Percentiles rank a stretch among this genome's conserved stretches.
These are phyloP conservation scores for Rhinolophus sinicus DNA, from an alignment of 2,113 vertebrate species.

Conservation along the genomic window DNA sequence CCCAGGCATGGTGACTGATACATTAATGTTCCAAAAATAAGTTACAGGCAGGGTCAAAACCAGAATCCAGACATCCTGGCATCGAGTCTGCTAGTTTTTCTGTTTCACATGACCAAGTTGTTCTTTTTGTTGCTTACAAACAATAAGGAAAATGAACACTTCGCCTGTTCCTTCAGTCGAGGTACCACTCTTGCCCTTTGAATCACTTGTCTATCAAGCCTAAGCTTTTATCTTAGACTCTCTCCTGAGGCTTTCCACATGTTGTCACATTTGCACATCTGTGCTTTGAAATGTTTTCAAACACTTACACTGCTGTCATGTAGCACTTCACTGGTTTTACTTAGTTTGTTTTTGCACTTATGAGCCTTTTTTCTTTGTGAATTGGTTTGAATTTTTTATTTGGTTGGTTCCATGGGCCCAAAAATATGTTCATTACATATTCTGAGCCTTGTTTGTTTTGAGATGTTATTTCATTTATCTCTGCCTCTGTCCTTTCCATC, in stretches of 20 bases:
- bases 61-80: neutral
- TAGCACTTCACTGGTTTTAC: conserved; percentile 30
- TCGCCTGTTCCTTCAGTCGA: neutral
- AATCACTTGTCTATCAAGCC: neutral
- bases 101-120: neutral
- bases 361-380: conserved; percentile 39
- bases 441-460: conserved; percentile 29
- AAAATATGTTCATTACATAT: conserved; percentile 36
- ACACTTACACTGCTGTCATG: neutral
- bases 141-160: neutral
- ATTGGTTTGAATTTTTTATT: conserved; percentile 36
- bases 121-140: neutral
- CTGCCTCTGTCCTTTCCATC: conserved; percentile 18
- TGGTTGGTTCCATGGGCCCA: neutral
- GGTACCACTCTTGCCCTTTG: neutral
- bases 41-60: neutral
- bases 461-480: conserved; percentile 31
- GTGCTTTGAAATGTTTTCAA: conserved; percentile 50
- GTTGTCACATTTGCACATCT: conserved; percentile 17
- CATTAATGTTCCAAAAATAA: neutral
- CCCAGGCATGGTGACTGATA: neutral
- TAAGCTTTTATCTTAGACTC: conserved; percentile 28
- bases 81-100: neutral
- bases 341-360: conserved; percentile 26
- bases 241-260: conserved; percentile 25